Base-by-base conservation (phyloP, 2,113 vertebrate species). In the Apteryx mantelli region DNA sequence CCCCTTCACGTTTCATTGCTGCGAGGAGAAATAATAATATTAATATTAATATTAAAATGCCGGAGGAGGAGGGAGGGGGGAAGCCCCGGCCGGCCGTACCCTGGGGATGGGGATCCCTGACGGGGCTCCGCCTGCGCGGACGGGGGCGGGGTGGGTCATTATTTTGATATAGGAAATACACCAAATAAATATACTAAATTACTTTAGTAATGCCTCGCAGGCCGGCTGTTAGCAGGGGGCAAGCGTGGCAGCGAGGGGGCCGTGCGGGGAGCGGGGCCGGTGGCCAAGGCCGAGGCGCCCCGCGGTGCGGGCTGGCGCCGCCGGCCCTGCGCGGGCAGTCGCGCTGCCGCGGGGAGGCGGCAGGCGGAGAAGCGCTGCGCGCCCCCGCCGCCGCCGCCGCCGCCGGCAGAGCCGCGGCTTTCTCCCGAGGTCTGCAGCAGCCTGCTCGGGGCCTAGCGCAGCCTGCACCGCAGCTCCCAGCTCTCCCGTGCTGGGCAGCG, bases 371-470 rank as follows among this genome's bases (percentile, higher is more conserved):
- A 64, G 36, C 34, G 34, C 61, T 36, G 61, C 21, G 34, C 11
- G 34, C 61, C 20, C 26, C 34, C 30, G 16, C 55, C 12, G 55
- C 25, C 3, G 5, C 40, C 34, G 13, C 74, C n/a, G 65, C 75
- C 14, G 46, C 1, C 14, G 32, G 11, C 25, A 25, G 32, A 13
- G 22, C 16, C 11, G 18, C 2, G 71, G 38, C 2, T 42, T 58
- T 48, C 22, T 16, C 16, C n/a, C 52, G 2, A 2, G 1, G 2
- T 5, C 32, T 5, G 32, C 71, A 28, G 1, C 77, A 11, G 12
- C 26, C 40, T 1, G 52, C 0, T 9, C 26, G 4, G 18, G 61
- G 30, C 9, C 36, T 58, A 0, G 10, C 6, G 32, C 36, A 2
- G 25, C 20, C 12, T 2, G 13, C 10, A 0, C 1, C 7, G 56